phyloP scores from a whole-genome alignment of 2,797 vertebrate genomes.

The Pterois miles region DNA sequence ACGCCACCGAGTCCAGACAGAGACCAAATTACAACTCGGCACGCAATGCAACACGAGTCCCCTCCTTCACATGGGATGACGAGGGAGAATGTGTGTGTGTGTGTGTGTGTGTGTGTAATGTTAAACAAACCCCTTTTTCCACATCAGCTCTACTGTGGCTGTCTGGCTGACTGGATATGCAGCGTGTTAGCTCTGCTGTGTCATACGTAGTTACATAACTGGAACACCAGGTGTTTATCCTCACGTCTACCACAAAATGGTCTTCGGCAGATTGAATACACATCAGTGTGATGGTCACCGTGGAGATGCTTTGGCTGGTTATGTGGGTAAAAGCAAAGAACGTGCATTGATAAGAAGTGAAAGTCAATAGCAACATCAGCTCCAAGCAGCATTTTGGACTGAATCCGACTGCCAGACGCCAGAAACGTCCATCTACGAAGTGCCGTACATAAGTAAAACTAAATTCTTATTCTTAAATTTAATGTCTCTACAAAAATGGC shows the following conservation, averaged over 20 bases:
- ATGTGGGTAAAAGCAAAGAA: not conserved
- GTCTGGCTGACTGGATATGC: slow-evolving; percentile 38
- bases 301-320: not conserved
- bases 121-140: slow-evolving; percentile 30
- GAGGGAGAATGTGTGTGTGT: not conserved
- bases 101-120: not conserved
- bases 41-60: slow-evolving; percentile 64
- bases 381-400: too few relatives aligned
- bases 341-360: too few relatives aligned
- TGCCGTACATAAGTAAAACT: too few relatives aligned
- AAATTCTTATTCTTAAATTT: too few relatives aligned
- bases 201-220: slow-evolving; percentile 53
- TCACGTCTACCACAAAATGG: slow-evolving; percentile 3
- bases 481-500: too few relatives aligned
- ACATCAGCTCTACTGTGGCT: slow-evolving; percentile 15
- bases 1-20: slow-evolving; percentile 47
- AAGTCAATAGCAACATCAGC: too few relatives aligned
- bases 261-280: slow-evolving; percentile 1
- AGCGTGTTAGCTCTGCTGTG: slow-evolving; percentile 29
- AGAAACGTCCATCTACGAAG: too few relatives aligned
- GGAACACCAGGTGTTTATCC: slow-evolving; percentile 22
- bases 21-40: slow-evolving; percentile 58
- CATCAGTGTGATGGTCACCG: not conserved
- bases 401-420: too few relatives aligned
- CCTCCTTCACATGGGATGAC: slow-evolving; percentile 8